Base-by-base conservation (phyloP, 2,888 invertebrate genomes). In the Fissipunctia ypsillon region DNA sequence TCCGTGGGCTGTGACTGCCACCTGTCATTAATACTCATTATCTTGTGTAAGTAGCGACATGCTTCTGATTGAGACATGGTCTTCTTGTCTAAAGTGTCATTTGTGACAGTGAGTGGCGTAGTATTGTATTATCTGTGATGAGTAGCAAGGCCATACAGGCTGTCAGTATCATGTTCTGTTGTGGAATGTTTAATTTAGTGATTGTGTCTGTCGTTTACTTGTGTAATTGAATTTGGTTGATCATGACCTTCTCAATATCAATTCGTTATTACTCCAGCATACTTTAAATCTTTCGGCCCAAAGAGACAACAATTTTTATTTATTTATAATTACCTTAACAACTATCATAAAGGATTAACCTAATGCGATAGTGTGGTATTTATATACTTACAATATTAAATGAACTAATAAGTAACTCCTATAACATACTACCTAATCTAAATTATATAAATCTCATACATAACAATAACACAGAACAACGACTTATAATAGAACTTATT, bases 1-100 rank as follows among this genome's bases (percentile, higher is more conserved):
- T 1, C 19, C 19, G 67, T 80, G 64, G 74, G 80, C 63, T 0
- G 76, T 56, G 31, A 22, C 56, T 4, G 52, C 61, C 19, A 63
- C 52, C 52, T 73, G 69, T 63, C 65, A 63, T 78, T 73, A 78
- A 79, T 63, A 52, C 60, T 66, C 50, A 56, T 69, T 66, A 57
- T 22, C 52, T 16, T 22, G 3, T 66, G 60, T 69, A 41, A 45
- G 73, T 43, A n/a, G 63, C 28, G 65, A 57, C 69, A 35, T n/a
- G 38, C 25, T 41, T 16, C 54, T 75, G 80, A 66, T 69, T 63
- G 69, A 69, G 74, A 80, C 74, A 69, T 50, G 67, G 7, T 57
- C 63, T 57, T 45, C 43, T 52, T 73, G 67, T 59, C 25, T 31
- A 19, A 35, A 5, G 7, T 67, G 73, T 25, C 14, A 54, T 54